Base-by-base conservation (phyloP, 2,888 invertebrate species). In the Leptogaster cylindrica region DNA sequence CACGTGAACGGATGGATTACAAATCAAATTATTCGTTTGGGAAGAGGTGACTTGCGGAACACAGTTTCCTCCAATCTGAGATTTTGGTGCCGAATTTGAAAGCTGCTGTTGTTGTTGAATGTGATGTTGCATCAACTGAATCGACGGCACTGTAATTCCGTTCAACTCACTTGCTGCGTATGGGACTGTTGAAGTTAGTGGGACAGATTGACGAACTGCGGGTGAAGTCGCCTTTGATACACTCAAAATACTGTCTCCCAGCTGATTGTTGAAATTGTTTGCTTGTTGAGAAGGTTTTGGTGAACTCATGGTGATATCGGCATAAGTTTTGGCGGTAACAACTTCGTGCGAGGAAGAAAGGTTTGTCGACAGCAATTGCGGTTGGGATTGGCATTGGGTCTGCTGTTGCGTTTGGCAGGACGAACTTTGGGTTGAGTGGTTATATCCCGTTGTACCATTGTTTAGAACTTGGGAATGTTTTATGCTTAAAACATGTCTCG, bases 401-500 rank as follows among this genome's bases (percentile, higher is more conserved):
- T 73, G 73, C 61, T 73, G 73, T 39, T 73, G 77, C 10, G 71
- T 72, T 66, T 75, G 75, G 63, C 70, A 71, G n/a, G 67, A 67
- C 52, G 73, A 79, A 23, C 33, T 33, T 16, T 65, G 65, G 16
- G 65, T 50, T 20, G 36, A 23, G 12, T 65, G 65, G 23, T 65
- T 51, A 33, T 65, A 65, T 2, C 41, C 28, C n/a, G 51, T 36
- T 16, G 16, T 39, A 27, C 86, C 86, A 76, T 85, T 87, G 61
- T 83, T 81, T 71, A 83, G 76, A 44, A 84, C 82, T 72, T 85
- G 85, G n/a, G 76, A 74, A 18, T 77, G 76, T 52, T 77, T 77
- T 20, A 74, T 72, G 14, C 75, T 72, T 18, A 87, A 77, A 27
- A 88, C 83, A 75, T 87, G 87, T 46, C 88, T 84, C 67, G 88